Conservation (phyloP, 2,113 vertebrate species). For the Cynopterus brachyotis region DNA sequence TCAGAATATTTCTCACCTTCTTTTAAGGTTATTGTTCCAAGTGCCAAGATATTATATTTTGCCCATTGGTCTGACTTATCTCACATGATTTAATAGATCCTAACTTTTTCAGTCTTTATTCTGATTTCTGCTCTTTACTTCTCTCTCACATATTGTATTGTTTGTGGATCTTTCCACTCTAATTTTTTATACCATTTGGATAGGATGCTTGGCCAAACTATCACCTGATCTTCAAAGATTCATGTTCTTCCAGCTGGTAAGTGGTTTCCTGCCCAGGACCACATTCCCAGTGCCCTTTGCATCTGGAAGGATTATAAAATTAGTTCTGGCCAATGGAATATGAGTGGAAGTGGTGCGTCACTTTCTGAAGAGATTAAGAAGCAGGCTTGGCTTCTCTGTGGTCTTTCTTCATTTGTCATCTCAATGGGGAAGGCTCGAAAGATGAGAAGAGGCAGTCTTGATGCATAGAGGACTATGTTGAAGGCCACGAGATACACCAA, state of each 20-base stretch:
- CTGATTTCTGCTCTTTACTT: background rate
- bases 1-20: background rate
- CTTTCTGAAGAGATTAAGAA: background rate
- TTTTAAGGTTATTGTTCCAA: background rate
- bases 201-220: background rate
- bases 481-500: background rate
- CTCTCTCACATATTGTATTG: background rate
- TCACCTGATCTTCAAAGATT: background rate
- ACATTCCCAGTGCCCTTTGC: background rate
- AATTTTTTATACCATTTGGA: background rate
- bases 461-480: background rate
- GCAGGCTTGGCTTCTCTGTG: background rate
- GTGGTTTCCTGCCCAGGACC: background rate
- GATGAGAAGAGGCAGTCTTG: background rate
- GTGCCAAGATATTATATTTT: background rate
- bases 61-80: background rate
- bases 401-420: background rate
- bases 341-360: background rate
- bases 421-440: background rate
- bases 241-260: background rate
- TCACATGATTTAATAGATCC: background rate
- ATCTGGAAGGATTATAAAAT: background rate
- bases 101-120: background rate
- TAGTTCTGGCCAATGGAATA: background rate
- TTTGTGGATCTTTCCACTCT: background rate